Percentiles rank a stretch among this genome's conserved stretches.
phyloP scores from a whole-genome alignment of 1,140 invertebrate species.

The Drusus annulatus region DNA sequence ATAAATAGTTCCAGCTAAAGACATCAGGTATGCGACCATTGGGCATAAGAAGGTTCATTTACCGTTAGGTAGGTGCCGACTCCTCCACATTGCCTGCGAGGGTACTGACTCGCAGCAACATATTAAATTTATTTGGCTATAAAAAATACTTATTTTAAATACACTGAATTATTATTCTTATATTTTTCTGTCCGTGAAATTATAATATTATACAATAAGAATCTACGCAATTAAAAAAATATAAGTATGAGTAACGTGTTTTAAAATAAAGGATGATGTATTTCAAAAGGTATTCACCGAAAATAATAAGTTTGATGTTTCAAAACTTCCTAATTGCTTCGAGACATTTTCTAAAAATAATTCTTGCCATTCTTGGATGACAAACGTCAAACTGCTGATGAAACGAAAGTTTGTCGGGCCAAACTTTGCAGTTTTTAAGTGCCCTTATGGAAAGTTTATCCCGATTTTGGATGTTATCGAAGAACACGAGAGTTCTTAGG shows the following conservation, averaged over 20 bases:
- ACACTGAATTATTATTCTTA: too few species aligned
- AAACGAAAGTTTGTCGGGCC: conserved; percentile 13
- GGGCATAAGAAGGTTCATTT: not conserved
- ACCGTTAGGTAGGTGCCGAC: conserved; percentile 5
- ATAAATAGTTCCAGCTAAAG: not conserved
- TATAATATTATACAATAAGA: too few species aligned
- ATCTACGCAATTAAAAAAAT: too few species aligned
- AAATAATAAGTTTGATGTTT: too few species aligned
- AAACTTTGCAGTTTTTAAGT: conserved; percentile 27
- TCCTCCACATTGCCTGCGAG: not conserved
- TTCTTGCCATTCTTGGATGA: conserved; percentile 5
- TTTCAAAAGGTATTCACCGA: too few species aligned
- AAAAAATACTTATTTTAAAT: too few species aligned
- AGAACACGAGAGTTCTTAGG: not conserved
- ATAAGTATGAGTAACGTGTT: too few species aligned
- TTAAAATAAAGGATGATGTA: too few species aligned
- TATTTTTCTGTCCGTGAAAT: too few species aligned
- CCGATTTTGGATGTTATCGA: not conserved
- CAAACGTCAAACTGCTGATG: conserved; percentile 14
- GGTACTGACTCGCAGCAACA: too few species aligned
- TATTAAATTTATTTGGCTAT: too few species aligned
- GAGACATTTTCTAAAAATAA: conserved; percentile 6
- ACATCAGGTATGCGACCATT: conserved; percentile 4
- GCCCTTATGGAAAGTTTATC: conserved; percentile 31
- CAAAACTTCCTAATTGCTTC: too few species aligned